Evolutionary conservation across 2,888 invertebrate species (phyloP).

Genomic region (Sinelater perroti): DNA sequence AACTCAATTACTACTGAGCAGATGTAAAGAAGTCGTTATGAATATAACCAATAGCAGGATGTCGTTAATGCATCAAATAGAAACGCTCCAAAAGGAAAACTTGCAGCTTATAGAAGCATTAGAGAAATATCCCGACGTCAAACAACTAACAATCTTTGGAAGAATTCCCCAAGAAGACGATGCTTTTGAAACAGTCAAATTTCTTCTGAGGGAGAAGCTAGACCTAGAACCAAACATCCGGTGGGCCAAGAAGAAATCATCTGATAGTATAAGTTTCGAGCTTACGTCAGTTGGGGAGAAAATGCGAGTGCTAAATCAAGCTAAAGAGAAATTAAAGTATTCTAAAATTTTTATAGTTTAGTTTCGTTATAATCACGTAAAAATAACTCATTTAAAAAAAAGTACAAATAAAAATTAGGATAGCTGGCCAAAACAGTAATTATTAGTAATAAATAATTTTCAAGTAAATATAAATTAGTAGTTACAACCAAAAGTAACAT

Average conservation of each 20-base stretch:
- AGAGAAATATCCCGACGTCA: conserved; percentile 38
- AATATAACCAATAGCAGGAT: conserved; percentile 41
- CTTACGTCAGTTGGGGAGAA: conserved; percentile 46
- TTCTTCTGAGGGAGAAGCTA: conserved; percentile 48
- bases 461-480: no score
- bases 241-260: conserved; percentile 42
- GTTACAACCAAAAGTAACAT: no score
- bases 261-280: conserved; percentile 48
- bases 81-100: conserved; percentile 36
- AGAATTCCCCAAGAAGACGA: conserved; percentile 41
- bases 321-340: conserved; percentile 44
- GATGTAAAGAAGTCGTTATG: conserved; percentile 16
- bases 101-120: conserved; percentile 33
- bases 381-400: background rate
- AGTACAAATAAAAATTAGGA: no score
- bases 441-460: no score
- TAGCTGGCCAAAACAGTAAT: no score
- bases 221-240: conserved; percentile 42
- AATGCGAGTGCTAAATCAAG: conserved; percentile 43
- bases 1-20: background rate
- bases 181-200: conserved; percentile 38
- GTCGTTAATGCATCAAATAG: conserved; percentile 40
- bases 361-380: background rate
- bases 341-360: conserved; percentile 3
- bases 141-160: conserved; percentile 42